Percentiles rank a stretch among this genome's conserved stretches.
phyloP scores from a whole-genome alignment of 2,888 invertebrate genomes.

The Drosophila picticornis region DNA sequence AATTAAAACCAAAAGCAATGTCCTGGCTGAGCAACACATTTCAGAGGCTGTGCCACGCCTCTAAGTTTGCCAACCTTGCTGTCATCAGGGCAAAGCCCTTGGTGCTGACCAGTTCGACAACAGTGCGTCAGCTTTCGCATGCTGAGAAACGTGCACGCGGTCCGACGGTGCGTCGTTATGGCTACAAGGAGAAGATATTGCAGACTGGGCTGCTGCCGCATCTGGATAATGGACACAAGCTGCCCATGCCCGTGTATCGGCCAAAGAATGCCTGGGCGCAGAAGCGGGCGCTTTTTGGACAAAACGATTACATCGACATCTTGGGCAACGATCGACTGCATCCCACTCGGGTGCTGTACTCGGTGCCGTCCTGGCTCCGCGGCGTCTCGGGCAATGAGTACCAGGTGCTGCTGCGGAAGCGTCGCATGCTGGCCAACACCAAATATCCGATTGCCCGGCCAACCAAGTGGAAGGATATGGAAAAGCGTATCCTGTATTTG shows the following conservation, averaged over 20 bases:
- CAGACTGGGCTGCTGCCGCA: conserved; percentile 90
- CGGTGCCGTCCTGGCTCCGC: conserved; percentile 95
- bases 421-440: conserved; percentile 88
- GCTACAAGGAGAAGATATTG: conserved; percentile 88
- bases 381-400: conserved; percentile 95
- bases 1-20: conserved; percentile 50
- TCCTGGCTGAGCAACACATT: conserved; percentile 65
- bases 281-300: conserved; percentile 94
- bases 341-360: conserved; percentile 93
- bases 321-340: conserved; percentile 93
- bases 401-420: conserved; percentile 89
- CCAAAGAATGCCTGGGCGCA: conserved; percentile 92
- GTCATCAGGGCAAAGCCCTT: conserved; percentile 14
- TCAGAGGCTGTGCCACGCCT: conserved; percentile 49
- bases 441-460: conserved; percentile 88
- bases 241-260: conserved; percentile 89
- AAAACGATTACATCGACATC: conserved; percentile 99
- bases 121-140: conserved; percentile 88
- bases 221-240: conserved; percentile 86
- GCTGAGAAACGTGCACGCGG: conserved; percentile 85
- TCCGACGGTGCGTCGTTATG: conserved; percentile 89
- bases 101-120: conserved; percentile 11
- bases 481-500: conserved; percentile 90
- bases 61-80: conserved; percentile 13
- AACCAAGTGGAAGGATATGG: conserved; percentile 91